These are phyloP conservation scores for Fulmarus glacialis DNA, from an alignment of 2,113 vertebrate species.

Conservation along the genomic window DNA sequence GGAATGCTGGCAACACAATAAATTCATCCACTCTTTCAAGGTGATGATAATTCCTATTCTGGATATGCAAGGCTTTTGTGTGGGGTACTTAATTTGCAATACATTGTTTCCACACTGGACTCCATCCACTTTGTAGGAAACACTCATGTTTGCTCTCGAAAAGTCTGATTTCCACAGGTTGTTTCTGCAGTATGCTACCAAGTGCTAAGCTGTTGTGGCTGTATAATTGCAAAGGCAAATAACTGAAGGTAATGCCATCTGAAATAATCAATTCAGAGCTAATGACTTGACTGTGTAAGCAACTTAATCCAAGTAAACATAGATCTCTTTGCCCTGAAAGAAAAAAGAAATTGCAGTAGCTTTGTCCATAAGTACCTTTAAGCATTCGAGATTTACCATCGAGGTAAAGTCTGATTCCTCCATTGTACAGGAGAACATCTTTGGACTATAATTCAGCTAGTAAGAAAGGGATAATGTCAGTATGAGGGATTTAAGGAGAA, in stretches of 20 bases:
- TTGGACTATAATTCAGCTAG: not conserved
- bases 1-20: not conserved
- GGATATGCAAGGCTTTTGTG: not conserved
- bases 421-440: not conserved
- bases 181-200: not conserved
- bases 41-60: not conserved
- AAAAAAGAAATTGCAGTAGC: not conserved
- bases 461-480: not conserved
- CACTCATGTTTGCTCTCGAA: not conserved
- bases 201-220: not conserved
- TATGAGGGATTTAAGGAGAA: not conserved
- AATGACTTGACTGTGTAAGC: not conserved
- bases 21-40: not conserved
- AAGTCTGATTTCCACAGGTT: not conserved
- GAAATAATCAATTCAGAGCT: not conserved
- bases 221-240: not conserved
- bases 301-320: not conserved
- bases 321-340: not conserved
- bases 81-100: not conserved
- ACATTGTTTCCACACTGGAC: not conserved
- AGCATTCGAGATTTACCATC: not conserved
- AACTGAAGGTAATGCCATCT: not conserved
- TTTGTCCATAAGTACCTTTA: not conserved
- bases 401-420: not conserved
- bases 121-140: not conserved